phyloP scores from a whole-genome alignment of 2,113 vertebrate species.

The Prunella himalayana region DNA sequence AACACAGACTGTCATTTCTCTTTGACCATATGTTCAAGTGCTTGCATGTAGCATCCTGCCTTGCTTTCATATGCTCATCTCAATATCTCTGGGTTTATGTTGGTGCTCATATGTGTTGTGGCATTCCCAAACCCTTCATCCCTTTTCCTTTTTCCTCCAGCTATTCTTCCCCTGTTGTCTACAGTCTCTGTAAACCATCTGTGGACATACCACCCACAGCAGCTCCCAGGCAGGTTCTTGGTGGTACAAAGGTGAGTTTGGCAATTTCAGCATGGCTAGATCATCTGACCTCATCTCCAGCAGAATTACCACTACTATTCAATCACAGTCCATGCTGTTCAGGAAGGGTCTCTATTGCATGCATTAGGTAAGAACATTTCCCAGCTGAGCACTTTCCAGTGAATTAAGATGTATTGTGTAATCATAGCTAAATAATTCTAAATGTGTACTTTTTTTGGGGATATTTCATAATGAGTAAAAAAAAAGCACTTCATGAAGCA shows the following conservation, averaged over 20 bases:
- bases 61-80: background rate
- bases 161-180: background rate
- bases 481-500: background rate
- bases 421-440: background rate
- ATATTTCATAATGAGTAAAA: background rate
- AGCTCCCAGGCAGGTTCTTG: too few species aligned
- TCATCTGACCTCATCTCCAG: background rate
- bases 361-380: background rate
- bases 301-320: background rate
- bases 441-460: background rate
- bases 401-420: background rate
- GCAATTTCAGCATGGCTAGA: background rate
- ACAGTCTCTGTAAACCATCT: background rate
- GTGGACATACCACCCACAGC: background rate
- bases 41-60: too few species aligned
- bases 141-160: background rate
- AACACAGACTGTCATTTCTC: background rate
- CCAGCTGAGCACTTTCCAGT: background rate
- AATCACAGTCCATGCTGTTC: background rate
- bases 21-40: background rate
- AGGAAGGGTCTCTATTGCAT: background rate
- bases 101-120: fast-evolving
- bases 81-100: background rate
- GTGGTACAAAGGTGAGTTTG: background rate
- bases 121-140: background rate